Base-by-base conservation (phyloP, 2,113 vertebrate genomes). In the Muscicapa adusta region DNA sequence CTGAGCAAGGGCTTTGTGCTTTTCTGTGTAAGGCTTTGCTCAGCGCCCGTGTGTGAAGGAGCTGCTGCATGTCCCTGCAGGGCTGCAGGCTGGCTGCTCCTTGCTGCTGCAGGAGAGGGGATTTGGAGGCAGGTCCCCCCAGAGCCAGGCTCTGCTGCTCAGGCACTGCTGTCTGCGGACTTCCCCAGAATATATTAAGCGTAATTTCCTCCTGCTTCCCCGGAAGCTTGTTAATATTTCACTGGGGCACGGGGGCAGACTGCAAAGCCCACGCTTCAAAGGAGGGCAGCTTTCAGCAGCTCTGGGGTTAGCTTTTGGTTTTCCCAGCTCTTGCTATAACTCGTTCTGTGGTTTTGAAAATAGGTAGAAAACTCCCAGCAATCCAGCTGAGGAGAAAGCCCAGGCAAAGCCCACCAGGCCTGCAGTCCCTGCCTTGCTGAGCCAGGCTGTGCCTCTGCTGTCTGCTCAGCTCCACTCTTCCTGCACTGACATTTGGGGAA, bases 201-300 rank as follows among this genome's bases (percentile, higher is more conserved):
- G 18, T 88, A 85, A 96, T 96, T 96, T 96, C 88, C 90, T 95
- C 58, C 61, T 78, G 85, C 91, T 85, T 95, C 4, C 13, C 81
- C n/a, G 40, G 70, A 82, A 96, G 63, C 91, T 89, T 91, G 94
- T 96, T 96, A 95, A 96, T 94, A 88, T 95, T 97, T 97, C 93
- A 90, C 75, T 65, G 94, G 70, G 91, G 77, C 68, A 31, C 0
- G 3, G 65, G 81, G 85, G 60, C 87, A 92, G 60, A n/a, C 58
- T 95, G 77, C 88, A 94, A 92, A 95, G 84, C 57, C 45, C 5
- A 14, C 0, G 14, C 88, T 93, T 96, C 83, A 91, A 91, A 96
- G 81, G 57, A 93, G 82, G 61, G 90, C 88, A 80, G 62, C 73
- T 89, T 82, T 78, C 68, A 48, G 83, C 85, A 81, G 66, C 70